Conservation (phyloP, 2,888 invertebrate genomes). For the Tortricodes alternella region DNA sequence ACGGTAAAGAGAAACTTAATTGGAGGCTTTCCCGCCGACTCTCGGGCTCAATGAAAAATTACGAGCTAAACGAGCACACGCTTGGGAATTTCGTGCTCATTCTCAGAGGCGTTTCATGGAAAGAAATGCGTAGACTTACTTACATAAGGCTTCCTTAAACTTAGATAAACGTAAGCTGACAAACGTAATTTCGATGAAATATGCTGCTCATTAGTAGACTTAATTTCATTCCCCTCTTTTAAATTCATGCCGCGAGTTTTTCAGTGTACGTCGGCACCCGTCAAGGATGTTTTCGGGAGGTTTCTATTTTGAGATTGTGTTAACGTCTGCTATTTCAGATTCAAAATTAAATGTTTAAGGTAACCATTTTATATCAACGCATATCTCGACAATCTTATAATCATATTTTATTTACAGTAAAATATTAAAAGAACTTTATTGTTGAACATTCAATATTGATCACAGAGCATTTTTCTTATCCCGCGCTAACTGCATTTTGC, state of each 20-base stretch:
- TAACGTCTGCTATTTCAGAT: not conserved
- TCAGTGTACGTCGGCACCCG: slow-evolving; percentile 17
- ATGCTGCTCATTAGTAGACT: slow-evolving; percentile 51
- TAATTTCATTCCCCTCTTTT: slow-evolving; percentile 34
- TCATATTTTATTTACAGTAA: not conserved
- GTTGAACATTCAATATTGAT: not conserved
- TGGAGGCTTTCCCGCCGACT: slow-evolving; percentile 78
- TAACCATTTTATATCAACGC: not conserved
- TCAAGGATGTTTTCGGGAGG: slow-evolving; percentile 12
- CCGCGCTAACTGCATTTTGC: not conserved
- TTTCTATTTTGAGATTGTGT: slow-evolving; percentile 10
- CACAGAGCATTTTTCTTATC: not conserved
- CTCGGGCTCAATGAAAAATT: slow-evolving; percentile 82
- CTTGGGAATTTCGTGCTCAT: slow-evolving; percentile 74
- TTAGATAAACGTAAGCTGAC: slow-evolving; percentile 69
- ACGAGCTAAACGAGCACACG: slow-evolving; percentile 80
- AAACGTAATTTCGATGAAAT: slow-evolving; percentile 68
- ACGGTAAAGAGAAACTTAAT: slow-evolving; percentile 82
- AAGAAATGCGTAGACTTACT: slow-evolving; percentile 67
- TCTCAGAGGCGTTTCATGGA: slow-evolving; percentile 55
- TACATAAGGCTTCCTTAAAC: slow-evolving; percentile 59
- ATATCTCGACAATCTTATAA: too few relatives aligned
- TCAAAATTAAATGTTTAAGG: not conserved
- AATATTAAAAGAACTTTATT: not conserved
- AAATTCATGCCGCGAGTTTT: slow-evolving; percentile 21